Evolutionary conservation across 2,113 vertebrate genomes (phyloP), one percentile per base, ranked within the genome.

Genomic region (Rhinolophus sinicus): DNA sequence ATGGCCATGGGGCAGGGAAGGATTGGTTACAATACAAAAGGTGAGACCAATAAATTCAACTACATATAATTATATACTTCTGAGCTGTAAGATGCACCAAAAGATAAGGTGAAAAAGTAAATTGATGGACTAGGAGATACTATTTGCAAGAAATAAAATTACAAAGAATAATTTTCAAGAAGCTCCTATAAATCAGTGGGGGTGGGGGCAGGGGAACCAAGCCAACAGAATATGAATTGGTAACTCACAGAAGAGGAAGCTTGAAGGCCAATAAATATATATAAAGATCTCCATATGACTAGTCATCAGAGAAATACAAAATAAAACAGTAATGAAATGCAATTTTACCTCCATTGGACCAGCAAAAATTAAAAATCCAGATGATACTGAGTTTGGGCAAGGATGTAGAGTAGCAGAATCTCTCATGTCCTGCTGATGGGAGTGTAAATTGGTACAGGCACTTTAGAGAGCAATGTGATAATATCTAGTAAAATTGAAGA

Each of bases 61-160:
- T 93, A 44, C 38, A 65, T 80, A 70, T 91, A 90, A 91, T 91
- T 54, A 72, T 5, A 78, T 78, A 86, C 28, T 82, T 60, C 40
- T 50, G 73, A 65, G 70, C 47, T 69, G 81, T 82, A 93, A 75
- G 84, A 95, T 67, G 38, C 22, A 67, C 38, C 16, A 76, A 95
- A 97, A 93, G n/a, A 54, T 69, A 81, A 88, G 88, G 30, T 78
- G 19, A 86, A 90, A 90, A 88, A 77, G 85, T 85, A 94, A 93
- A 92, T 76, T 40, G 18, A 77, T 33, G 12, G 19, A 30, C 65
- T 76, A 84, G 9, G 26, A 93, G 47, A 91, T 78, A 38, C n/a
- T 75, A 35, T 86, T 93, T 91, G 22, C 24, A 54, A 93, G 50
- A 76, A n/a, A 94, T 81, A 88, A 96, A 94, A 88, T 69, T 92